phyloP scores from a whole-genome alignment of 2,113 vertebrate genomes.

The Regulus satrapa region DNA sequence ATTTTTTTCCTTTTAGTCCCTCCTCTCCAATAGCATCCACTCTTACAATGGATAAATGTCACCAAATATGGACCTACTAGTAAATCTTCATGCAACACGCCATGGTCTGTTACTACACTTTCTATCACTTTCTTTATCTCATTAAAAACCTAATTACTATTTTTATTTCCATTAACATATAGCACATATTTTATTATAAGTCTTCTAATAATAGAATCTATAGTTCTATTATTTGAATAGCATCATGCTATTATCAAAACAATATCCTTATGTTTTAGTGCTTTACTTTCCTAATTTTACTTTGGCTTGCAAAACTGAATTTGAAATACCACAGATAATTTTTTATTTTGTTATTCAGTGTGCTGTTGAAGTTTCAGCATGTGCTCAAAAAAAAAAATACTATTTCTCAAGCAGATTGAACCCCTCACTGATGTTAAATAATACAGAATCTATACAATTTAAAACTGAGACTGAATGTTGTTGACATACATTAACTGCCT shows the following conservation, averaged over 20 bases:
- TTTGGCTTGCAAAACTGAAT: not conserved
- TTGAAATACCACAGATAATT: not conserved
- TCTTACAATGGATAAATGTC: not conserved
- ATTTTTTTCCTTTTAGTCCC: not conserved
- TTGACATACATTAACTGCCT: not conserved
- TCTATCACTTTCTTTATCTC: not conserved
- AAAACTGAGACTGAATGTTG: not conserved
- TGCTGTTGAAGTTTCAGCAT: not conserved
- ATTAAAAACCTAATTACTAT: not conserved
- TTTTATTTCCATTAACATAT: not conserved
- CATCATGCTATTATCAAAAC: not conserved
- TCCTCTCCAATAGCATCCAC: not conserved
- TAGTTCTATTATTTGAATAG: not conserved
- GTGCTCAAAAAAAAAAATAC: not conserved
- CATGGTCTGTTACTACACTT: not conserved
- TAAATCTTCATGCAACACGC: not conserved
- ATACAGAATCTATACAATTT: not conserved
- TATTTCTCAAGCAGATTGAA: not conserved
- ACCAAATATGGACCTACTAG: not conserved
- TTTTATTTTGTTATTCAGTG: not conserved
- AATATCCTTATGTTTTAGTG: not conserved
- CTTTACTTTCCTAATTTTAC: not conserved
- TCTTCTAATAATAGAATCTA: not conserved
- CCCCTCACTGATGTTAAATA: not conserved
- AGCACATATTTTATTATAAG: not conserved